Base-by-base conservation (phyloP, 2,797 vertebrate species). In the Enteromius treurensis region DNA sequence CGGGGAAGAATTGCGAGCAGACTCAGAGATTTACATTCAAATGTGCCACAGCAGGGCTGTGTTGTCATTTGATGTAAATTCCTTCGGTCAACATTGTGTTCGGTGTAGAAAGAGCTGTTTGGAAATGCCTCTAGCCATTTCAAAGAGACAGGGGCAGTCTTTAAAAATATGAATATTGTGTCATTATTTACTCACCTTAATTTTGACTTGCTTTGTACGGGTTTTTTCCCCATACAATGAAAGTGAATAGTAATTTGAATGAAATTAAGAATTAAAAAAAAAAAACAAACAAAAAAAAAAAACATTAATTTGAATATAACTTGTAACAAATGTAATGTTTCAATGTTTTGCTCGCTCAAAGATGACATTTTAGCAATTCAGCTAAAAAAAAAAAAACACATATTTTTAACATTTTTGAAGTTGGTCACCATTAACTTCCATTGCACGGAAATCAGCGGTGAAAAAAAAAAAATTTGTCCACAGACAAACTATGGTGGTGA, bases 21-120 rank as follows among this genome's bases (percentile, higher is more conserved):
- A 64, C 40, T 64, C 58, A 0, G 37, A 68, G 34, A 82, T 82
- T 76, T 55, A 55, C 73, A 82, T 76, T 76, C 47, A 82, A 76
- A 82, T 32, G 53, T 5, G 0, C 47, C 13, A 1, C 70, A 47
- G 53, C 79, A 17, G 45, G 21, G 21, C 21, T 17, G 19, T 37
- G 69, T 74, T 74, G 70, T 74, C 69, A 65, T 74, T 81, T 74
- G 58, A 74, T 74, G 55, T 37, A 81, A 64, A 81, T 74, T 74
- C 29, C 29, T 65, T 74, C 13, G 70, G 69, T 65, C 70, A 81
- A 81, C 80, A 81, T 51, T 74, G 71, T 64, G 55, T 64, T 49
- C 3, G 3, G 8, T 1, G 0, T 51, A 26, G 29, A 51, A 74
- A 26, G n/a, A 70, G 51, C 23, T 42, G 67, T 70, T 42, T 80